These are phyloP conservation scores for Tachypleus tridentatus DNA, from an alignment of 1,140 invertebrate species.

Conservation along the genomic window DNA sequence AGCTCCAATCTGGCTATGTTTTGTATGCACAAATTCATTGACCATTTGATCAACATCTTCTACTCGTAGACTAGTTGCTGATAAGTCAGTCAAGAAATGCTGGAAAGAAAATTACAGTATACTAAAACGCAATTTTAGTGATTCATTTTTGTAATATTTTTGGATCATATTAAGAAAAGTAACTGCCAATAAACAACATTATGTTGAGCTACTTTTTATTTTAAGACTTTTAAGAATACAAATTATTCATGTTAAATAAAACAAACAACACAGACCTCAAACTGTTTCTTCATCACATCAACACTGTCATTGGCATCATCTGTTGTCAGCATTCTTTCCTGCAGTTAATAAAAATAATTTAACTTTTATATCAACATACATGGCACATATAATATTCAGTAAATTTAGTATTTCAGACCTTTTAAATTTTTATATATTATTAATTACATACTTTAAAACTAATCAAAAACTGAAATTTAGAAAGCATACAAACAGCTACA, in stretches of 20 bases:
- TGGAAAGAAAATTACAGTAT: constrained; percentile 34
- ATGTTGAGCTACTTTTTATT: background rate
- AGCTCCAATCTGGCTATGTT: constrained; percentile 78
- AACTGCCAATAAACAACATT: too few species aligned
- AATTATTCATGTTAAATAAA: background rate
- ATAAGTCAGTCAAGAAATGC: constrained; percentile 90
- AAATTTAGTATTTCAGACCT: too few species aligned
- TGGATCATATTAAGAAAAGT: too few species aligned
- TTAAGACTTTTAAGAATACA: background rate
- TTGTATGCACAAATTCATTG: constrained; percentile 65
- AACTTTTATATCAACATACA: too few species aligned
- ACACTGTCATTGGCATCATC: constrained; percentile 79
- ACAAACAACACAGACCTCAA: constrained; percentile 49
- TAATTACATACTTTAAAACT: too few species aligned
- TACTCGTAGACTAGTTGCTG: constrained; percentile 76
- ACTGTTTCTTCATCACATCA: constrained; percentile 87
- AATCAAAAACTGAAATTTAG: too few species aligned
- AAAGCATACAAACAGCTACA: too few species aligned
- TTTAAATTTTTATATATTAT: too few species aligned
- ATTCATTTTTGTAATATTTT: too few species aligned
- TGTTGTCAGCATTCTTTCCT: constrained; percentile 66
- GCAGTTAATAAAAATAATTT: too few species aligned
- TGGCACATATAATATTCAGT: too few species aligned
- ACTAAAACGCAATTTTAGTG: background rate
- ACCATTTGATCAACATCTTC: constrained; percentile 80